Conservation (phyloP, 1,140 invertebrate genomes). For the Ditylenchus dipsaci region DNA sequence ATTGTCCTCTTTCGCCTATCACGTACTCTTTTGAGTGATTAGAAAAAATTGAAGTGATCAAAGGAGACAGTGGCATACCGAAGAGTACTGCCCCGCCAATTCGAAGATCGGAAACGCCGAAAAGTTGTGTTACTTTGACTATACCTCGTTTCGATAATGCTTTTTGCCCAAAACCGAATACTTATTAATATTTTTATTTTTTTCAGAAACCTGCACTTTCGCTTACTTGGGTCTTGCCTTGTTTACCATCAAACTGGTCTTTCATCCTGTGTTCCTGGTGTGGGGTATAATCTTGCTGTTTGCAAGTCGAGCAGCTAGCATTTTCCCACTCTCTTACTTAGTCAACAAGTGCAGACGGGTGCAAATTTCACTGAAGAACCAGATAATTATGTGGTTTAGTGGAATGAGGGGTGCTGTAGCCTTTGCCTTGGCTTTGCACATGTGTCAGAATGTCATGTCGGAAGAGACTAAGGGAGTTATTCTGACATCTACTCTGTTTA, state of each 20-base stretch:
- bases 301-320: slow-evolving; percentile 87
- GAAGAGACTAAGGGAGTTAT: slow-evolving; percentile 86
- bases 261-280: slow-evolving; percentile 74
- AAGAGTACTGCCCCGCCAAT: no score
- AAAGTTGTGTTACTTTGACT: no score
- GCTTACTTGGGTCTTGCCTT: slow-evolving; percentile 95
- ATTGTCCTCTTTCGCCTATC: no score
- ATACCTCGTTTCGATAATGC: no score
- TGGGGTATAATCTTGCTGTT: slow-evolving; percentile 88
- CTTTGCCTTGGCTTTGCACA: slow-evolving; percentile 90
- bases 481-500: slow-evolving; percentile 91
- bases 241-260: slow-evolving; percentile 80
- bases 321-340: slow-evolving; percentile 85
- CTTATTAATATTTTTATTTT: slow-evolving; percentile 15
- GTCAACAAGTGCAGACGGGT: slow-evolving; percentile 82
- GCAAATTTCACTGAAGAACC: slow-evolving; percentile 95
- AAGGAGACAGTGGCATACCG: no score
- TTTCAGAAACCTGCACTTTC: slow-evolving; percentile 88
- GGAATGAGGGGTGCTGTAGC: slow-evolving; percentile 91
- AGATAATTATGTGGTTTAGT: slow-evolving; percentile 88
- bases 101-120: no score
- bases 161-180: no score
- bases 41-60: no score
- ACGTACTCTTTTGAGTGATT: no score
- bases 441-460: slow-evolving; percentile 72